Evolutionary conservation across 2,888 invertebrate species (phyloP).

Genomic region (Stenichneumon culpator): DNA sequence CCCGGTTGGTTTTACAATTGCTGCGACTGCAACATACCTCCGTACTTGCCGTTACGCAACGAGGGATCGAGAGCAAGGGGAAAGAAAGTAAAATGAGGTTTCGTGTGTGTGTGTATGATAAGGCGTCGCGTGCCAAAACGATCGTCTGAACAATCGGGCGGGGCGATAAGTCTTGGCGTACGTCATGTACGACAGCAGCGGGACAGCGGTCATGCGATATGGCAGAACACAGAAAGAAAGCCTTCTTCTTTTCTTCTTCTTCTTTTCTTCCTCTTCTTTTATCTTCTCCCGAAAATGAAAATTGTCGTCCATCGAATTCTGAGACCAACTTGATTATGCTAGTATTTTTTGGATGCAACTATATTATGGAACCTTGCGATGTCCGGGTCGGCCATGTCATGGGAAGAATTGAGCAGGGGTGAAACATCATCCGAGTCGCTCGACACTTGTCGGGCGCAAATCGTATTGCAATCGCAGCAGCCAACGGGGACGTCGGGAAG

Average conservation of each 20-base stretch:
- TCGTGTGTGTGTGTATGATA: slow-evolving; percentile 6
- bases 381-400: slow-evolving; percentile 41
- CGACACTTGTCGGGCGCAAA: slow-evolving; percentile 25
- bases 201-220: slow-evolving; percentile 61
- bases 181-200: slow-evolving; percentile 55
- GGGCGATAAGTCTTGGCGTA: slow-evolving; percentile 67
- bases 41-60: slow-evolving; percentile 22
- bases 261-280: not conserved
- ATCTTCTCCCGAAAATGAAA: not conserved
- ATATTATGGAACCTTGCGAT: not conserved
- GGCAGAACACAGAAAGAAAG: slow-evolving; percentile 35
- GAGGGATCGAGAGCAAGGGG: slow-evolving; percentile 21
- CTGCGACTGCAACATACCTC: slow-evolving; percentile 16
- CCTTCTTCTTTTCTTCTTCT: not conserved
- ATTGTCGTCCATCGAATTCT: not conserved
- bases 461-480: slow-evolving; percentile 40
- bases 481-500: slow-evolving; percentile 54
- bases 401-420: slow-evolving; percentile 11
- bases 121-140: slow-evolving; percentile 68
- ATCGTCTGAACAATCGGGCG: slow-evolving; percentile 67
- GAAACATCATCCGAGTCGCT: slow-evolving; percentile 47
- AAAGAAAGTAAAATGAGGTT: slow-evolving; percentile 20
- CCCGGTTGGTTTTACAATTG: slow-evolving; percentile 22
- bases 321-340: not conserved
- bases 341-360: too few relatives aligned